These are phyloP conservation scores for Platyscapa corneri DNA, from an alignment of 1,140 invertebrate species.

Conservation along the genomic window DNA sequence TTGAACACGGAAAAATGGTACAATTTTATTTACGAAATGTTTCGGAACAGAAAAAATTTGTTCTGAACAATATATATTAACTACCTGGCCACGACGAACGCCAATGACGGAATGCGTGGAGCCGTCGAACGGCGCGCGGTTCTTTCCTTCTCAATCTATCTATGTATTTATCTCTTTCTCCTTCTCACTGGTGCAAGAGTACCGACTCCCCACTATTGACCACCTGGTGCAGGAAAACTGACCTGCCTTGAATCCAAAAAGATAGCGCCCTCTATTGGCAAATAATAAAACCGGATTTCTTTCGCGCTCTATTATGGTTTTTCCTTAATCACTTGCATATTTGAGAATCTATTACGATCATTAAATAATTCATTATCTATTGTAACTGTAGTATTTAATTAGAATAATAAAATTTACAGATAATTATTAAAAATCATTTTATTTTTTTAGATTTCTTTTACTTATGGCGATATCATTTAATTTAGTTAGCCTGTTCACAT, in stretches of 20 bases:
- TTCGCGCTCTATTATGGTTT: not conserved
- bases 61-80: constrained; percentile 2
- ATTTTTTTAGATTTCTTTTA: no score
- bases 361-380: not conserved
- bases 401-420: not conserved
- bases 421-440: no score
- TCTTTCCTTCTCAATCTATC: not conserved
- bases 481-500: no score
- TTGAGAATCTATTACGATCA: not conserved
- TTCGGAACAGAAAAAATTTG: not conserved
- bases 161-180: not conserved
- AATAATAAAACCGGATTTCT: no score
- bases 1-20: not conserved
- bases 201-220: not conserved
- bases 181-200: not conserved
- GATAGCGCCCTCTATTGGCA: not conserved
- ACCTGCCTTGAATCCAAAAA: constrained; percentile 7
- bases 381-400: not conserved
- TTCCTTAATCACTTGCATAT: not conserved
- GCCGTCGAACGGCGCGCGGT: not conserved
- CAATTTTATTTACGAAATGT: not conserved
- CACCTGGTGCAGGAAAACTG: constrained; percentile 30
- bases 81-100: constrained; percentile 45
- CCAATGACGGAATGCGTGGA: constrained; percentile 47
- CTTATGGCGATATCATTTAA: no score